Conservation (phyloP, 2,113 vertebrate genomes). For the Melozone crissalis region DNA sequence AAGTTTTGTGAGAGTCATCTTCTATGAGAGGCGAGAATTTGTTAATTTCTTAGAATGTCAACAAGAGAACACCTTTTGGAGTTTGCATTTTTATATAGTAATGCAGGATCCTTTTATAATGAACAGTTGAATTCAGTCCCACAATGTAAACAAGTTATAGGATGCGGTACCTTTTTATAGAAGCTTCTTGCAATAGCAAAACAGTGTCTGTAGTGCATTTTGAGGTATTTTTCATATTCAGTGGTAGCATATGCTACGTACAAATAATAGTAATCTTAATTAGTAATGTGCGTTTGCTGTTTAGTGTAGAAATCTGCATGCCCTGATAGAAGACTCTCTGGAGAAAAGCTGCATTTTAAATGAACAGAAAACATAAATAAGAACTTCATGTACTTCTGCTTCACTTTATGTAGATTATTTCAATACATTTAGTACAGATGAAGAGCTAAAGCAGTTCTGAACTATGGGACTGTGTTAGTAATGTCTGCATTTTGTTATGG, state of each 20-base stretch:
- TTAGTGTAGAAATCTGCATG: neutral
- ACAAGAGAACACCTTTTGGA: neutral
- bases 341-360: neutral
- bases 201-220: neutral
- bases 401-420: neutral
- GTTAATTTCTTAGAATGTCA: neutral
- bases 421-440: neutral
- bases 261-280: neutral
- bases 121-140: neutral
- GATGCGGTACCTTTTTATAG: neutral
- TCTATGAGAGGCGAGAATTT: neutral
- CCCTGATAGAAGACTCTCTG: neutral
- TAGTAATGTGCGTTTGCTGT: neutral
- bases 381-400: neutral
- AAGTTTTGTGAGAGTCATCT: neutral
- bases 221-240: neutral
- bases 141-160: neutral
- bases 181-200: neutral
- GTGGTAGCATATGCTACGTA: neutral
- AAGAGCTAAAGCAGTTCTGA: neutral
- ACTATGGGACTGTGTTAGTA: neutral
- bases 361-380: neutral
- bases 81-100: neutral
- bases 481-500: neutral
- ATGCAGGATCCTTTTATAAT: neutral